phyloP scores from a whole-genome alignment of 2,113 vertebrate genomes.

The Myrmecobius fasciatus region DNA sequence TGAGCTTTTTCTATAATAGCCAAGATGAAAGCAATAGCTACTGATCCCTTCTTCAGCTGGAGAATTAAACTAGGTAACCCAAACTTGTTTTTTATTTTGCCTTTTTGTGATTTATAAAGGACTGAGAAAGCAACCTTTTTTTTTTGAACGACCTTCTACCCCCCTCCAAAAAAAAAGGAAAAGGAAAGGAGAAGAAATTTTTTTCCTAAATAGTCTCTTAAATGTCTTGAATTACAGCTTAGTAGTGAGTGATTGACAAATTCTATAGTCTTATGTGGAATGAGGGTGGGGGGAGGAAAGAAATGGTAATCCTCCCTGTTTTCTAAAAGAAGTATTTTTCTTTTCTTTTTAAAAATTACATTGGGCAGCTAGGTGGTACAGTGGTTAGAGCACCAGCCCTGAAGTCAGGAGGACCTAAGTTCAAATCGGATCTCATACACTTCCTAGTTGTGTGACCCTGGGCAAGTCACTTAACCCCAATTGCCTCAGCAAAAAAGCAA shows the following conservation, averaged over 20 bases:
- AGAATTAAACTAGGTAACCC: neutral
- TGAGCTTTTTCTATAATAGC: neutral
- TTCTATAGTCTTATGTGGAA: neutral
- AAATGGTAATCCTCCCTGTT: neutral
- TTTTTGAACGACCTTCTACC: neutral
- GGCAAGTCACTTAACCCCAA: no score
- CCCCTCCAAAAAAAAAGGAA: slow-evolving; percentile 8
- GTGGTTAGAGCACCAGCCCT: no score
- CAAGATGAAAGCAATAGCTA: neutral
- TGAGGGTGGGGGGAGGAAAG: neutral
- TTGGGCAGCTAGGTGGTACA: no score
- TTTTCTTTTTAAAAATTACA: neutral
- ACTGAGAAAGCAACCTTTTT: neutral
- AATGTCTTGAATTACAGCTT: neutral
- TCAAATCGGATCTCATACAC: no score
- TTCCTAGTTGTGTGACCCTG: no score
- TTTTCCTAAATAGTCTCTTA: neutral
- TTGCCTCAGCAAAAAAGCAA: no score
- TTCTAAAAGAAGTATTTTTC: neutral
- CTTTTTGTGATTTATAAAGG: neutral
- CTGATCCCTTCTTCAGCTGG: neutral
- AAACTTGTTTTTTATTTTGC: neutral
- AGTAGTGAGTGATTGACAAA: neutral
- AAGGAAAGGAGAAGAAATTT: neutral
- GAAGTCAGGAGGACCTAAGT: no score